phyloP scores from a whole-genome alignment of 1,140 invertebrate species.

The Pseudachorutes palmiensis region DNA sequence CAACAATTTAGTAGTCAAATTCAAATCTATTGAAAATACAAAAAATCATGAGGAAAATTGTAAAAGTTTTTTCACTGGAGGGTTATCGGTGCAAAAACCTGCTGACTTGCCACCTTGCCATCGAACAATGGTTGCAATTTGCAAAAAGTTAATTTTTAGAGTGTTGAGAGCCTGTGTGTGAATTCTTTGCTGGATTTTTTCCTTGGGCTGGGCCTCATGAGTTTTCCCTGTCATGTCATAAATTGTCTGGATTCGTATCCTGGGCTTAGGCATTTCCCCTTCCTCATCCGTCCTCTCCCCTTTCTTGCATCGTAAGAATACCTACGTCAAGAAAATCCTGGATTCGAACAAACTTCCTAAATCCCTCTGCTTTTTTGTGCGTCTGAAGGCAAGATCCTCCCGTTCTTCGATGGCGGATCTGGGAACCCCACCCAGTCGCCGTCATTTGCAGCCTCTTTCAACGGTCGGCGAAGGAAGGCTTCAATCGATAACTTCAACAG shows the following conservation, averaged over 20 bases:
- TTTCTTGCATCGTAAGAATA: not conserved
- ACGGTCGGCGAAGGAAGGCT: not conserved
- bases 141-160: no score
- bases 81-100: no score
- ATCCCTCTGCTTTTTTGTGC: slow-evolving; percentile 1
- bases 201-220: not conserved
- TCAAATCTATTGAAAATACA: not conserved
- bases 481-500: slow-evolving; percentile 20
- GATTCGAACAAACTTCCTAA: slow-evolving; percentile 4
- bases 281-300: not conserved
- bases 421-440: slow-evolving; percentile 17
- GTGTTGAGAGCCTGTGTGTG: no score
- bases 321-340: not conserved
- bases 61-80: no score
- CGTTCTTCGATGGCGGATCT: slow-evolving; percentile 31
- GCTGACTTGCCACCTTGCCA: no score
- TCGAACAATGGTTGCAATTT: no score
- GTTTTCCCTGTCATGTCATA: not conserved
- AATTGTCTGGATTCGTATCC: not conserved
- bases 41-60: not conserved
- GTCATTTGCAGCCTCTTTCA: slow-evolving; percentile 4
- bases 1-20: not conserved
- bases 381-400: slow-evolving; percentile 18
- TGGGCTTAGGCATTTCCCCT: not conserved
- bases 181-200: no score